These are phyloP conservation scores for Staurois parvus DNA, from an alignment of 2,797 vertebrate genomes.

Conservation along the genomic window DNA sequence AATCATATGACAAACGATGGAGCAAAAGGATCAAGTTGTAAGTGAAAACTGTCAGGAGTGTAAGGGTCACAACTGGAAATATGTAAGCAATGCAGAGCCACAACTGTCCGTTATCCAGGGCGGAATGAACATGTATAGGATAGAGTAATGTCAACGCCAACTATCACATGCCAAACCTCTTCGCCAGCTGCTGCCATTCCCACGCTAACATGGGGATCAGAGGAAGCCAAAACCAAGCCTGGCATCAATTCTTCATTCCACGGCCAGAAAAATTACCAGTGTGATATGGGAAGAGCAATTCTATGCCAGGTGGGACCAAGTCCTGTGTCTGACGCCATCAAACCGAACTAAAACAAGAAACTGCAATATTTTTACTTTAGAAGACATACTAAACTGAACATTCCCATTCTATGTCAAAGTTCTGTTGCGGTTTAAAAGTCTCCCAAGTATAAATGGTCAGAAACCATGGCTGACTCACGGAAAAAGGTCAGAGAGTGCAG, in stretches of 20 bases:
- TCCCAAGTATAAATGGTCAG: background rate
- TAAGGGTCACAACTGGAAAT: background rate
- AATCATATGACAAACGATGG: background rate
- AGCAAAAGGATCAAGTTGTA: background rate
- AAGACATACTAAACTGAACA: background rate
- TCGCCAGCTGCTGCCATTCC: conserved; percentile 59
- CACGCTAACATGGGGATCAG: conserved; percentile 49
- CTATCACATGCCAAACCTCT: conserved; percentile 39
- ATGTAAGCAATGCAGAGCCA: conserved; percentile 31
- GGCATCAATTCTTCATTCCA: conserved; percentile 27
- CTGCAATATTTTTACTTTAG: too few species aligned
- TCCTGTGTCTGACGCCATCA: background rate
- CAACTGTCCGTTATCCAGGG: conserved; percentile 11
- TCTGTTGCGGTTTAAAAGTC: background rate
- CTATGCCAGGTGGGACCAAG: conserved; percentile 41
- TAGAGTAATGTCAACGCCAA: background rate
- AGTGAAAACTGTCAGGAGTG: background rate
- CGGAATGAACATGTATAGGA: background rate
- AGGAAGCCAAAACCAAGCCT: conserved; percentile 50
- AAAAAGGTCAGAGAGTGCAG: background rate
- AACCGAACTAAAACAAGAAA: too few species aligned
- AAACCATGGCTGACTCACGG: background rate
- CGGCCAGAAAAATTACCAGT: conserved; percentile 57
- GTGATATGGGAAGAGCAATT: conserved; percentile 55
- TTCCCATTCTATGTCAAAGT: background rate